A percentile compares a stretch with the other conserved stretches of the same genome.
Conservation (phyloP, 2,113 vertebrate species). For the Strix aluco region DNA sequence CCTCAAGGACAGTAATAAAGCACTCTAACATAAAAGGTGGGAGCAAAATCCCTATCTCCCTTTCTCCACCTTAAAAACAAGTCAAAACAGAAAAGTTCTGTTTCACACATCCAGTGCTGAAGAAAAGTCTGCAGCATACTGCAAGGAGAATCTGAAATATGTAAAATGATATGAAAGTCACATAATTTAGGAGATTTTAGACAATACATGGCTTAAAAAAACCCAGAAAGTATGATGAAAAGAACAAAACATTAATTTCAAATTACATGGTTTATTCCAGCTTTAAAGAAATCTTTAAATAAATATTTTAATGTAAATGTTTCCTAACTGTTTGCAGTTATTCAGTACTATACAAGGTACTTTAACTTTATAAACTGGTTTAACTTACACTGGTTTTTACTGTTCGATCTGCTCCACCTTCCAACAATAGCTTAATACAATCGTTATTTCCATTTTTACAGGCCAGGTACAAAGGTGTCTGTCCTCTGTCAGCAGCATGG, state of each 20-base stretch:
- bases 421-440: conserved; percentile 84
- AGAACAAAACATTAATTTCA: not conserved
- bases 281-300: not conserved
- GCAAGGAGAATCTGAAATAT: not conserved
- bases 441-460: conserved; percentile 83
- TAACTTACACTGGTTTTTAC: conserved; percentile 81
- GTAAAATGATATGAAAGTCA: not conserved
- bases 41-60: not conserved
- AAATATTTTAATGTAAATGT: not conserved
- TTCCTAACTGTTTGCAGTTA: not conserved
- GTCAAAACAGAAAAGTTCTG: not conserved
- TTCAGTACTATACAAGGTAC: not conserved
- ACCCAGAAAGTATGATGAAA: not conserved
- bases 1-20: not conserved
- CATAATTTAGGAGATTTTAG: not conserved
- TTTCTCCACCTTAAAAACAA: not conserved
- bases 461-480: conserved; percentile 88
- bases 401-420: conserved; percentile 81
- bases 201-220: not conserved
- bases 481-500: conserved; percentile 78
- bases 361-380: not conserved
- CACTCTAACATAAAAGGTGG: not conserved
- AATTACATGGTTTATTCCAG: not conserved
- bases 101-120: not conserved
- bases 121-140: not conserved